phyloP scores from a whole-genome alignment of 37 sponge, comb jelly and placozoan species.

The Cladorhizidae sp. region DNA sequence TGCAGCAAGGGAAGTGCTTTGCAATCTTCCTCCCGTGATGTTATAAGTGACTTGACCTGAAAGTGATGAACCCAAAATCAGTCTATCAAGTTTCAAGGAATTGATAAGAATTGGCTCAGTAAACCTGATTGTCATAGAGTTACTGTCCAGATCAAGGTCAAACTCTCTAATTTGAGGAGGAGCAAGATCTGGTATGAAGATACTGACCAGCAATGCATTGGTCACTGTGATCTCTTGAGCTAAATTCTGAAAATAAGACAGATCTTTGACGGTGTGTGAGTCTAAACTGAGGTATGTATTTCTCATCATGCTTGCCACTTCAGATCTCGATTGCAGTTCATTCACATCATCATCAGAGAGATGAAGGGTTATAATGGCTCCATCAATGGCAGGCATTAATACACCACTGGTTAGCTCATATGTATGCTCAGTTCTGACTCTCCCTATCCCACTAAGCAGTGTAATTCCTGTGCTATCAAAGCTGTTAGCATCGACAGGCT shows the following conservation, averaged over 20 bases:
- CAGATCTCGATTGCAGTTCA: slow-evolving; percentile 68
- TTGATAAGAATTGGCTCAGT: slow-evolving; percentile 70
- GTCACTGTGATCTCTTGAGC: slow-evolving; percentile 29
- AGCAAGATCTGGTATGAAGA: slow-evolving; percentile 46
- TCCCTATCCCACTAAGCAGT: slow-evolving; percentile 34
- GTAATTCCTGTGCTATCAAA: slow-evolving; percentile 74
- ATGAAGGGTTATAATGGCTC: slow-evolving; percentile 8
- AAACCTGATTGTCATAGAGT: slow-evolving; percentile 66
- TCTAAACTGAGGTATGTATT: slow-evolving; percentile 68
- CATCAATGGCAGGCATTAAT: slow-evolving; percentile 10
- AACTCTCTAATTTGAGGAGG: slow-evolving; percentile 63
- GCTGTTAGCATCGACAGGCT: slow-evolving; percentile 63
- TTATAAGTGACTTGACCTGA: background rate
- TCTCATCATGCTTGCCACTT: slow-evolving; percentile 34
- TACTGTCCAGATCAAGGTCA: slow-evolving; percentile 57
- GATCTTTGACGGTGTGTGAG: slow-evolving; percentile 36
- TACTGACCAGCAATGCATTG: slow-evolving; percentile 13
- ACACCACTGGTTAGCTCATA: slow-evolving; percentile 41
- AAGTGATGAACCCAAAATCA: slow-evolving; percentile 23
- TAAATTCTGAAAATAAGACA: slow-evolving; percentile 59
- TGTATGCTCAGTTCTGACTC: slow-evolving; percentile 2
- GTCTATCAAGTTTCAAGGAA: slow-evolving; percentile 34
- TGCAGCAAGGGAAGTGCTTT: slow-evolving; percentile 35
- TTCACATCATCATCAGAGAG: slow-evolving; percentile 60
- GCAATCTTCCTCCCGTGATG: slow-evolving; percentile 58